A percentile compares a stretch with the other conserved stretches of the same genome.
These are phyloP conservation scores for Scleropages formosus DNA, from an alignment of 2,797 vertebrate species.

Conservation along the genomic window DNA sequence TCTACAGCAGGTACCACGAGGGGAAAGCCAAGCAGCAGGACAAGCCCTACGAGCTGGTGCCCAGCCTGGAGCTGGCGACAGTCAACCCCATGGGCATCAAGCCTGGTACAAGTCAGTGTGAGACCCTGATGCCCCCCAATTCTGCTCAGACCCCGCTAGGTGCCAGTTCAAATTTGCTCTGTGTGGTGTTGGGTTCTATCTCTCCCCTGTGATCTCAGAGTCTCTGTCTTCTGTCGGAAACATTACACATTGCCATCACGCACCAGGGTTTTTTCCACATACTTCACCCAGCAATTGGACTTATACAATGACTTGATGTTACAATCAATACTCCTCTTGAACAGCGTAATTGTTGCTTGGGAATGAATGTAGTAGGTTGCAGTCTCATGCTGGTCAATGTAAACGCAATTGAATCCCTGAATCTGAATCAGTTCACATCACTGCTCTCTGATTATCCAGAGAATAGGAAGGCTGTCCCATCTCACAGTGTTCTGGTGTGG, in stretches of 20 bases:
- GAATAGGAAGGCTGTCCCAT: too few species aligned
- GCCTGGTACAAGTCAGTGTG: conserved; percentile 93
- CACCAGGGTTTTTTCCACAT: not conserved
- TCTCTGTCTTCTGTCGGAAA: conserved; percentile 31
- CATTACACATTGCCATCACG: not conserved
- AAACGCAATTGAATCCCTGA: not conserved
- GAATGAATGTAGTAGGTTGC: not conserved
- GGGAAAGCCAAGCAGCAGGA: conserved; percentile 95
- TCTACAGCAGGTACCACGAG: conserved; percentile 99
- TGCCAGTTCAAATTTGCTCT: conserved; percentile 23
- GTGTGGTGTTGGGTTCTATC: not conserved
- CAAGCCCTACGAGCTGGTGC: conserved; percentile 92
- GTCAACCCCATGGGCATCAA: conserved; percentile 94
- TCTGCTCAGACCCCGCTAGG: conserved; percentile 16
- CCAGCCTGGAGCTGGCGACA: conserved; percentile 89
- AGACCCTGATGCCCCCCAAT: conserved; percentile 25
- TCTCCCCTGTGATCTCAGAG: conserved; percentile 40
- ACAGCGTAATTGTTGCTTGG: not conserved
- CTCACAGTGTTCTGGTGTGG: not conserved
- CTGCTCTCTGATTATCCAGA: not conserved
- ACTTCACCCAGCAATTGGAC: not conserved
- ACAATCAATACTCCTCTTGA: not conserved
- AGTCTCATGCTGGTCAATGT: not conserved
- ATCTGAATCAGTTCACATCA: not conserved
- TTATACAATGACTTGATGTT: not conserved